Base-by-base conservation (phyloP, 2,888 invertebrate species). In the Ptychoptera albimana region DNA sequence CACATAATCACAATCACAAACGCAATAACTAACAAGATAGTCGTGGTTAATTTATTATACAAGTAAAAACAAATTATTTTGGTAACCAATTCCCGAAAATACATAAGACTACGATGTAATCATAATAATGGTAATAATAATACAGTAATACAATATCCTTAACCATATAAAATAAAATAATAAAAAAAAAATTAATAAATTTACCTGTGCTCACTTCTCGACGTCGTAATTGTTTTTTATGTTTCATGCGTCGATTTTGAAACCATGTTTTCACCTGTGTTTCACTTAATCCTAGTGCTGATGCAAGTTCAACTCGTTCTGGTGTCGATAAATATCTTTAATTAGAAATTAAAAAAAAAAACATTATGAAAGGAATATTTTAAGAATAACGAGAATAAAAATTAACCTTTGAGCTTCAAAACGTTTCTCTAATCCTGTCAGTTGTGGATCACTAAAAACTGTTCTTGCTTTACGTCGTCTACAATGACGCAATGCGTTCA, bases 221-320 rank as follows among this genome's bases (percentile, higher is more conserved):
- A 44, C 64, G 53, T 36, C 64, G 51, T 64, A 89, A 68, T 58
- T 89, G 88, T 57, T 92, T 92, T 72, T 92, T 92, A 63, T 92
- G 89, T 61, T 92, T 92, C 96, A 96, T 96, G 54, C 96, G 71
- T 23, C 94, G 70, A 68, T 96, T 96, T 69, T 96, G 94, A 67
- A 96, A 94, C 94, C 94, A 94, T 48, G 94, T 96, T 71, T 94
- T 94, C 50, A 94, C 89, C 72, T 94, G 81, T 0, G 96, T 96
- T 69, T 96, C 96, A 11, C 93, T 93, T 13, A 96, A 73, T 60
- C 84, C 91, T 41, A 96, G 73, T 0, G 91, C 89, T 1, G 85
- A 82, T 0, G 96, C 96, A 46, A 96, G 69, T 62, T 96, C 96
- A 10, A 96, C 92, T 7, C 96, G 71, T 63, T 96, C 96, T 0